Conservation (phyloP, 1,140 invertebrate species). For the Drosophila persimilis region DNA sequence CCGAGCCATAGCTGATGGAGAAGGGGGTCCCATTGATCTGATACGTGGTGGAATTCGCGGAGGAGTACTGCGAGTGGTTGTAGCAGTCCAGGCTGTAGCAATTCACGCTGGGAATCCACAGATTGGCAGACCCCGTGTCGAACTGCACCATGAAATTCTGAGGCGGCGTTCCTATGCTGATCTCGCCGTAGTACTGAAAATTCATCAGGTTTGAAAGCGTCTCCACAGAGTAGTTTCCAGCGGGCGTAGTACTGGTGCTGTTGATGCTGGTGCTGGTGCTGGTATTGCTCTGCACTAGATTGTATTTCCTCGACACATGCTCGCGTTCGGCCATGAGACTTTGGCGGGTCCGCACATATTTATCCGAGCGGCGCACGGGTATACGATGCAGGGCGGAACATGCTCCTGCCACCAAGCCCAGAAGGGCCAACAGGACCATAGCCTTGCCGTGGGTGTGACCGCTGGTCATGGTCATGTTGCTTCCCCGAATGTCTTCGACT, state of each 20-base stretch:
- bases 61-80: constrained; percentile 90
- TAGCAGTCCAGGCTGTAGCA: constrained; percentile 92
- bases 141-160: constrained; percentile 98
- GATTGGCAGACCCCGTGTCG: constrained; percentile 99
- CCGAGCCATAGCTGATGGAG: constrained; percentile 96
- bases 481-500: constrained; percentile 5
- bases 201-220: neutral
- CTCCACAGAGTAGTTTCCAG: constrained; percentile 2
- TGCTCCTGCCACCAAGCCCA: constrained; percentile 3
- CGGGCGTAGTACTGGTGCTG: neutral
- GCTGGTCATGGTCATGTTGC: constrained; percentile 20
- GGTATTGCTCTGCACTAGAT: neutral
- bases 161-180: constrained; percentile 95
- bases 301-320: constrained; percentile 22
- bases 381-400: constrained; percentile 12
- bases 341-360: constrained; percentile 16
- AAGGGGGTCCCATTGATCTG: constrained; percentile 94
- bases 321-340: constrained; percentile 3
- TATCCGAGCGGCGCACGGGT: constrained; percentile 12
- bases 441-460: neutral
- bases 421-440: constrained; percentile 3
- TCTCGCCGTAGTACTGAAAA: constrained; percentile 98
- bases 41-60: constrained; percentile 92
- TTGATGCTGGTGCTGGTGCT: neutral
- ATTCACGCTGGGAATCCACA: constrained; percentile 99